phyloP scores from a whole-genome alignment of 2,113 vertebrate genomes.

The Malurus melanocephalus region DNA sequence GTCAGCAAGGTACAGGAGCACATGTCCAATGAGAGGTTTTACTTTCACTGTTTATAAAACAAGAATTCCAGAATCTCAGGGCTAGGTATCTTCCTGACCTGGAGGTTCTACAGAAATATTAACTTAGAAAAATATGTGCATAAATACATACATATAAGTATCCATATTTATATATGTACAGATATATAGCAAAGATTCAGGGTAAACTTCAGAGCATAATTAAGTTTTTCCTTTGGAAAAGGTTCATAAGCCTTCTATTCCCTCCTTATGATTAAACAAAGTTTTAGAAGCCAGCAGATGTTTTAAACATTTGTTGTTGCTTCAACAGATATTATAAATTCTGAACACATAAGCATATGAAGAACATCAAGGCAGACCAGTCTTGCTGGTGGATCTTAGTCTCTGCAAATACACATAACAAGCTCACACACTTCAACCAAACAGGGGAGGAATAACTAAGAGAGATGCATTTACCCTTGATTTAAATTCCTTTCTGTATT shows the following conservation, averaged over 20 bases:
- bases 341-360: background rate
- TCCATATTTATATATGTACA: too few species aligned
- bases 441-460: background rate
- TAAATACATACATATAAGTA: background rate
- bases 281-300: background rate
- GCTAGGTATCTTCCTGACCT: background rate
- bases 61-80: background rate
- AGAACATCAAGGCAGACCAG: background rate
- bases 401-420: background rate
- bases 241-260: background rate
- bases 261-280: background rate
- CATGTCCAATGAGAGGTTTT: background rate
- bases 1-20: background rate
- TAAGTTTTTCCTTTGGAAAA: background rate
- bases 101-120: background rate
- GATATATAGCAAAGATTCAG: background rate
- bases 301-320: background rate
- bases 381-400: background rate
- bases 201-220: background rate
- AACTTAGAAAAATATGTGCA: background rate
- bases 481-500: background rate
- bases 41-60: background rate
- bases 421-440: background rate
- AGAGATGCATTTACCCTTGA: background rate
- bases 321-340: background rate